Evolutionary conservation across 2,888 invertebrate species (phyloP).

Genomic region (Boloria selene): DNA sequence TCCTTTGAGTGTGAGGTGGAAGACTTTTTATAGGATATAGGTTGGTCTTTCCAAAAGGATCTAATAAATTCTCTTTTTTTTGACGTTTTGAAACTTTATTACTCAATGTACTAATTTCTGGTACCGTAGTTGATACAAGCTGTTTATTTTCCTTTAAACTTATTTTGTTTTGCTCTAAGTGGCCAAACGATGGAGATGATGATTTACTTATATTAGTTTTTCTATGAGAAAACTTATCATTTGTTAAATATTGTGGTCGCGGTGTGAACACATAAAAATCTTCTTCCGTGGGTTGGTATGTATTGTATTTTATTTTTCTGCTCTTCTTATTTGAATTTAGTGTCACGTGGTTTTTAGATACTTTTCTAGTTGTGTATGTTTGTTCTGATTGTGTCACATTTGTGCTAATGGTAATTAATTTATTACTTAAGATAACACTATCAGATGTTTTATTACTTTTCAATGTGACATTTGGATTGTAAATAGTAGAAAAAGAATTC

Average conservation of each 20-base stretch:
- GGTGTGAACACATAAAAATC: constrained; percentile 16
- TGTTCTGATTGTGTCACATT: too few species aligned
- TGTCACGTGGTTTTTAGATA: neutral
- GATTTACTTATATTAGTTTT: neutral
- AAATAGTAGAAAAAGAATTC: too few species aligned
- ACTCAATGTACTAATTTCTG: neutral
- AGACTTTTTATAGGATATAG: constrained; percentile 49
- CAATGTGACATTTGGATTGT: too few species aligned
- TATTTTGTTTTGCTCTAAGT: neutral
- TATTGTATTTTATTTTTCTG: constrained; percentile 42
- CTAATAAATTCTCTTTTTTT: constrained; percentile 36
- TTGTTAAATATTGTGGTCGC: neutral
- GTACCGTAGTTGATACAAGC: neutral
- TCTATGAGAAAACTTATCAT: neutral
- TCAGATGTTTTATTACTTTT: too few species aligned
- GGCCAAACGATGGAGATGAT: neutral
- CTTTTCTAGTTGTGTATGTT: too few species aligned
- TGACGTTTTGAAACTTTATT: neutral
- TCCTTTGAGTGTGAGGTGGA: constrained; percentile 43
- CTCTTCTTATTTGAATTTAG: constrained; percentile 12
- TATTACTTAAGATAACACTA: too few species aligned
- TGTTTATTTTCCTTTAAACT: neutral
- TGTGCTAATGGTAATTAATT: too few species aligned
- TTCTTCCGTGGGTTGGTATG: constrained; percentile 39
- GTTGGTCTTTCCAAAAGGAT: constrained; percentile 51